These are phyloP conservation scores for Mystacornis crossleyi DNA, from an alignment of 2,113 vertebrate genomes.

Conservation along the genomic window DNA sequence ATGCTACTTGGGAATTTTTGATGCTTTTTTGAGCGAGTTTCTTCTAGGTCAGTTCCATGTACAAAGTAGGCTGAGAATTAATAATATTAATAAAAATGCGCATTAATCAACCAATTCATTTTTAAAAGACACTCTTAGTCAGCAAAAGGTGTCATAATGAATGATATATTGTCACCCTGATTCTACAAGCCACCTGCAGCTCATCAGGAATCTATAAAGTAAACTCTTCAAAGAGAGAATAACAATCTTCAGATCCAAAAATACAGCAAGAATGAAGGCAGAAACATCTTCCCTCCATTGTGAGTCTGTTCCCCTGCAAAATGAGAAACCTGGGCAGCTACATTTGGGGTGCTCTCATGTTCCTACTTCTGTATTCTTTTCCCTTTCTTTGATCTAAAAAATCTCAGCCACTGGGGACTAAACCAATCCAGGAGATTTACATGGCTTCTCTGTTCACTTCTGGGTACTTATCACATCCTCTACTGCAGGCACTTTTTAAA, in stretches of 20 bases:
- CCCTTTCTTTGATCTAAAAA: constrained; percentile 27
- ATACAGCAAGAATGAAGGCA: background rate
- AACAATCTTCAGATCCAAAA: constrained; percentile 35
- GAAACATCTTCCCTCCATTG: constrained; percentile 10
- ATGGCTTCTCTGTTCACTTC: background rate
- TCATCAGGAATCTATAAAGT: background rate
- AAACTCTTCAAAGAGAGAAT: constrained; percentile 45
- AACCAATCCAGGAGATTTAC: constrained; percentile 8
- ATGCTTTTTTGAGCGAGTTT: background rate
- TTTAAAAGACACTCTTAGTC: constrained; percentile 3
- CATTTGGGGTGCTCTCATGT: background rate
- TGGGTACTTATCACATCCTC: background rate
- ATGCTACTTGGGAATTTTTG: background rate
- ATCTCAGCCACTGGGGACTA: background rate
- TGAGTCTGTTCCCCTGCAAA: background rate
- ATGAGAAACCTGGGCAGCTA: background rate
- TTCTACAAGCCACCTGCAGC: constrained; percentile 43
- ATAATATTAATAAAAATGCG: background rate
- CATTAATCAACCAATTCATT: constrained; percentile 34
- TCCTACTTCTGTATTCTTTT: background rate
- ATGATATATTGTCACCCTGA: constrained; percentile 11
- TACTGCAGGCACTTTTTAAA: background rate
- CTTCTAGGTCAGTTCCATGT: background rate
- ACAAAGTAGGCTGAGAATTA: background rate
- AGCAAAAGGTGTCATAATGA: constrained; percentile 36